Evolutionary conservation across 1,140 invertebrate species (phyloP).

Genomic region (Diachasmimorpha longicaudata): DNA sequence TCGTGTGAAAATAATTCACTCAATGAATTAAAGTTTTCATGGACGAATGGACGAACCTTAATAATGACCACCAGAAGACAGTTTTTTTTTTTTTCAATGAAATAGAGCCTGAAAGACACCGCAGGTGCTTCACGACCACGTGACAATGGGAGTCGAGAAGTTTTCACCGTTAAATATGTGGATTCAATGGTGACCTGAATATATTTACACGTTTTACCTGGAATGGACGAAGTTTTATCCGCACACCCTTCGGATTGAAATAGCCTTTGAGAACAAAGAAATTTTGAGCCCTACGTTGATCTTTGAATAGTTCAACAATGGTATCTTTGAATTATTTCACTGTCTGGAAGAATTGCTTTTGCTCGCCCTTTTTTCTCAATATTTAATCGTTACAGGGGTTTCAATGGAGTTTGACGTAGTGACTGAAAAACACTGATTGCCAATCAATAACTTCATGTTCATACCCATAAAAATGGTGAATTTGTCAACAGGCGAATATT

Average conservation of each 20-base stretch:
- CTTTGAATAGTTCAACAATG: background rate
- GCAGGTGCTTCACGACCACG: background rate
- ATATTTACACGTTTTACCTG: background rate
- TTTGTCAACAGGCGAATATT: too few species aligned
- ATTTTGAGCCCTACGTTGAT: background rate
- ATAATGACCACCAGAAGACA: background rate
- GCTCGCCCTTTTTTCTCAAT: too few species aligned
- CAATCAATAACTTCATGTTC: too few species aligned
- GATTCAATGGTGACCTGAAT: background rate
- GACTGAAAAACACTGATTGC: too few species aligned
- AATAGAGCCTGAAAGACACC: background rate
- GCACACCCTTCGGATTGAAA: background rate
- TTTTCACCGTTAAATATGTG: constrained; percentile 2
- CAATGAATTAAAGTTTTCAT: background rate
- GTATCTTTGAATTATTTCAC: background rate
- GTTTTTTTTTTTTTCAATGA: background rate
- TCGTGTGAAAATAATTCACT: background rate
- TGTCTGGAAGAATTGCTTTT: too few species aligned
- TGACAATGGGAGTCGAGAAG: background rate
- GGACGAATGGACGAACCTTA: background rate
- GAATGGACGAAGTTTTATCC: background rate
- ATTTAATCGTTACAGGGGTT: too few species aligned
- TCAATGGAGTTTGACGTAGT: too few species aligned
- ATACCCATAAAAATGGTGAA: too few species aligned
- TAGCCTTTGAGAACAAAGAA: background rate